phyloP scores from a whole-genome alignment of 1,140 invertebrate genomes.

The Euura lappo region DNA sequence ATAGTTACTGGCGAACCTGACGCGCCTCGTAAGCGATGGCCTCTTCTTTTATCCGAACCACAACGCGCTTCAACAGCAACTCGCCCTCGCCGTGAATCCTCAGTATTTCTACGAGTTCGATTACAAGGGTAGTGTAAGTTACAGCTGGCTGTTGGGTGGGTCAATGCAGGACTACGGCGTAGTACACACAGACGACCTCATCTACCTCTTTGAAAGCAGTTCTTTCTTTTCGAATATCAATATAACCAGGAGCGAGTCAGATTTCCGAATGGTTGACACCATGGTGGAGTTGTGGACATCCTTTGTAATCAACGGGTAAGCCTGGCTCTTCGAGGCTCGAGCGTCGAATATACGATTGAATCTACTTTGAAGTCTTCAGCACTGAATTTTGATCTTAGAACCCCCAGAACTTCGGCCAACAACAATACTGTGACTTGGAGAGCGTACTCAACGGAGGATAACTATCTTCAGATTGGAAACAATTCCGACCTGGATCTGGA shows the following conservation, averaged over 20 bases:
- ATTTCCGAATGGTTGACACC: neutral
- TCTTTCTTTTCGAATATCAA: no score
- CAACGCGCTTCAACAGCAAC: neutral
- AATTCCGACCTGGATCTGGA: no score
- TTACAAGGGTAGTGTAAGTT: neutral
- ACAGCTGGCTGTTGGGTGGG: neutral
- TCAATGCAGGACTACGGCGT: neutral
- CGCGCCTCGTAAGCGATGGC: no score
- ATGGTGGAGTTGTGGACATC: constrained; percentile 1
- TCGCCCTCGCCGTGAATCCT: neutral
- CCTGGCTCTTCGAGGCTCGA: no score
- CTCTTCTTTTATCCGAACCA: neutral
- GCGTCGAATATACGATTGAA: no score
- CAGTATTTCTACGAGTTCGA: neutral
- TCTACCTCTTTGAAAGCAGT: neutral
- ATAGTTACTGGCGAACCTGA: no score
- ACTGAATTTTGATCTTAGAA: no score
- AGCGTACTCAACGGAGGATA: no score
- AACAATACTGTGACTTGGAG: no score
- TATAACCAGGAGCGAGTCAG: neutral
- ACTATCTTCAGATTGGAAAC: no score
- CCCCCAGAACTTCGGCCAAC: no score
- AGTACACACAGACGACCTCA: neutral
- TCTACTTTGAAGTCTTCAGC: no score
- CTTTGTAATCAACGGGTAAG: neutral